Evolutionary conservation across 2,113 vertebrate species (phyloP), one percentile per base, ranked within the genome.

Genomic region (Synodontis membranacea): DNA sequence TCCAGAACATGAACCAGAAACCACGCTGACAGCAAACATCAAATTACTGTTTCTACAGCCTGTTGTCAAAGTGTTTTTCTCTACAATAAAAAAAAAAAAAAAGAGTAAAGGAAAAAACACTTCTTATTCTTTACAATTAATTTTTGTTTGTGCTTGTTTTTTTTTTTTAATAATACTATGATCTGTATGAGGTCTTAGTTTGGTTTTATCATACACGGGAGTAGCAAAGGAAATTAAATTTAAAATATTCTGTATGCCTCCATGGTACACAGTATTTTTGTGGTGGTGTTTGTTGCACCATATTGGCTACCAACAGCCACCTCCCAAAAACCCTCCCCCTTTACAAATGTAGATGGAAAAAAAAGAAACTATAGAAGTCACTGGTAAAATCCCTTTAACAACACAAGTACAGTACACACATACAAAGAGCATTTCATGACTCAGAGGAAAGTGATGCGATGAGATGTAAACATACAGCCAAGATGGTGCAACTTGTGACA

Each of bases 121-220:
- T 87, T 83, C 82, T 88, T 87, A 84, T 88, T 90, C 87, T 88
- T 92, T 91, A 94, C 93, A 95, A 92, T 94, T 94, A 96, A 96
- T 98, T 97, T 96, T 96, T 97, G 96, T 97, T 99, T 99, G 98
- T 99, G 97, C 97, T 99, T 99, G 95, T 96, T 95, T 89, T 89
- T 90, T n/a, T 91, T 60, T 76, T 78, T 96, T 95, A 94, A 95
- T 96, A 97, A 98, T 99, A 99, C 98, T 99, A 99, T 97, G 97
- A 95, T 96, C 97, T 99, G 97, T 97, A 97, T 99, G 98, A 99
- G 97, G 97, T 99, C 96, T 96, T 98, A 96, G 97, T 99, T 99
- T 98, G 97, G 97, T 99, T 90, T 99, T 97, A 97, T 97, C 97
- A 97, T 99, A 98, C 97, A 99, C 92, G 95, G 96, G 96, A 97